phyloP scores from a whole-genome alignment of 2,888 invertebrate genomes.

The Blastobasis adustella region DNA sequence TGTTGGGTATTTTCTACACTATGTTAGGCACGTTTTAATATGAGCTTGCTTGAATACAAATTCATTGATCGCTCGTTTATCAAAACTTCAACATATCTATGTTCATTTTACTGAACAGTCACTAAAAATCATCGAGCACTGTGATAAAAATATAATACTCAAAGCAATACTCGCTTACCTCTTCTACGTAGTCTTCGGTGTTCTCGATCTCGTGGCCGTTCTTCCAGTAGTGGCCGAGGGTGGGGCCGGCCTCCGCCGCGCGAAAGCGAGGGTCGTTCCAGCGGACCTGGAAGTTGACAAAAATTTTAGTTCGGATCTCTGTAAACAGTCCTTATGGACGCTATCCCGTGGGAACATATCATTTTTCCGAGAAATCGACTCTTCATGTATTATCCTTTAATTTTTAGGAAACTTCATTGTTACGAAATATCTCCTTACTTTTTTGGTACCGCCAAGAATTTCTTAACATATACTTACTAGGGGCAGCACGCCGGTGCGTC shows the following conservation, averaged over 20 bases:
- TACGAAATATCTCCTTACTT: not conserved
- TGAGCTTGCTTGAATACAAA: too few relatives aligned
- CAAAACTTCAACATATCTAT: too few relatives aligned
- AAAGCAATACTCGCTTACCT: constrained; percentile 36
- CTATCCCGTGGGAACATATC: not conserved
- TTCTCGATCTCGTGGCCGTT: constrained; percentile 77
- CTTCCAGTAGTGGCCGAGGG: constrained; percentile 69
- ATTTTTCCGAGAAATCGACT: not conserved
- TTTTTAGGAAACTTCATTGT: too few relatives aligned
- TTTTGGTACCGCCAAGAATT: not conserved
- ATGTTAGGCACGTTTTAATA: too few relatives aligned
- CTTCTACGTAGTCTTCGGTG: constrained; percentile 80
- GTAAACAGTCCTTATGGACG: not conserved
- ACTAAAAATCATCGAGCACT: too few relatives aligned
- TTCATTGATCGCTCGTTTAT: too few relatives aligned
- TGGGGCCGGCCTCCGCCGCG: constrained; percentile 59
- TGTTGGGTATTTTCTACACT: too few relatives aligned
- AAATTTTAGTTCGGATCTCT: not conserved
- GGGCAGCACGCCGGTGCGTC: constrained; percentile 46
- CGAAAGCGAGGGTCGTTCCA: constrained; percentile 62
- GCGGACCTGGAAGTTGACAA: constrained; percentile 40
- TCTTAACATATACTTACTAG: constrained; percentile 33
- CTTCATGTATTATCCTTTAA: too few relatives aligned
- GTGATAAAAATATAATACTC: too few relatives aligned
- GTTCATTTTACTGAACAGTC: too few relatives aligned